Percentiles rank a stretch among this genome's conserved stretches.
Conservation (phyloP, 2,113 vertebrate genomes). For the Platycercus adscitus region DNA sequence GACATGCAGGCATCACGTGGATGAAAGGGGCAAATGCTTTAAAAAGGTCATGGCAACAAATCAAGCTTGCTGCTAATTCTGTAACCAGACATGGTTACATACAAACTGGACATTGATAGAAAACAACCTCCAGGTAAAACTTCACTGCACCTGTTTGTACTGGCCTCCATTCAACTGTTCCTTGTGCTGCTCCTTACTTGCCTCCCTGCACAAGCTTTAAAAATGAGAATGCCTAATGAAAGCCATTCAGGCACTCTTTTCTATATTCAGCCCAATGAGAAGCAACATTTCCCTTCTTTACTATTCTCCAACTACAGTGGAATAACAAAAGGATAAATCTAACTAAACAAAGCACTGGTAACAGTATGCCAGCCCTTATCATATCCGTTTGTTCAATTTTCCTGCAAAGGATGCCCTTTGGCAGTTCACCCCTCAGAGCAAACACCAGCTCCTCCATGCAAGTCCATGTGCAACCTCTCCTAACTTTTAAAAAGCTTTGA, state of each 20-base stretch:
- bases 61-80: background rate
- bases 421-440: background rate
- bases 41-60: background rate
- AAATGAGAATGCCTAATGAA: background rate
- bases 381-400: background rate
- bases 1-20: background rate
- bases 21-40: background rate
- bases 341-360: background rate
- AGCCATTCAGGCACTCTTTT: background rate
- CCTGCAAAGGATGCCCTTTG: background rate
- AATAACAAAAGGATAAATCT: background rate
- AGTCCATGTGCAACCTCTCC: background rate
- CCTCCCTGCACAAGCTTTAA: background rate
- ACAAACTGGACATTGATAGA: background rate
- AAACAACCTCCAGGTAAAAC: background rate
- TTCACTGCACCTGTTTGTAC: background rate
- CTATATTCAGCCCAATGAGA: background rate
- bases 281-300: background rate
- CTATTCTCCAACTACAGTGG: background rate
- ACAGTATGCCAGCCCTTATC: background rate
- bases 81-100: background rate
- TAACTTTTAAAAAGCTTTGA: conserved; percentile 6
- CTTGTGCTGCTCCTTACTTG: background rate
- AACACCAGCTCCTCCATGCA: background rate
- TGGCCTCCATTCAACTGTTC: background rate